Percentiles rank a stretch among this genome's conserved stretches.
These are phyloP conservation scores for Mastigias papua DNA, from an alignment of 30 jellyfish, hydroid and myxozoan species.

Conservation along the genomic window DNA sequence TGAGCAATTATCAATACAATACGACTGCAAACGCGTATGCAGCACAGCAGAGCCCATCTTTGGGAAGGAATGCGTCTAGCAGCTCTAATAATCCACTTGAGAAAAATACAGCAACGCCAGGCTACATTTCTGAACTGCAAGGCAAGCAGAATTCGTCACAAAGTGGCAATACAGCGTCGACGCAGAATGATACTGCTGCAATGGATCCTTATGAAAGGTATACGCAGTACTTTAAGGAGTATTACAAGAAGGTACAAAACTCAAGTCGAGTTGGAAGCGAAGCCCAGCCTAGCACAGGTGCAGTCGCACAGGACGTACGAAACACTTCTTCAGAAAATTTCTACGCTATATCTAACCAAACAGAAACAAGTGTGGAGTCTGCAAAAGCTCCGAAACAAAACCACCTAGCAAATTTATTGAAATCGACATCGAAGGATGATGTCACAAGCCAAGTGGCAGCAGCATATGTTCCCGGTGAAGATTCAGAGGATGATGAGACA, in stretches of 20 bases:
- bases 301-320: background rate
- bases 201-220: constrained; percentile 6
- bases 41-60: background rate
- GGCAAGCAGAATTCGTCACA: background rate
- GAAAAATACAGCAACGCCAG: background rate
- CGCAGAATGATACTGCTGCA: background rate
- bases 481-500: constrained; percentile 46
- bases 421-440: constrained; percentile 12
- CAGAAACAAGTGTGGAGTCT: background rate
- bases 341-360: background rate
- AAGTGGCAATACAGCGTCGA: background rate
- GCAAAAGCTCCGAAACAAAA: background rate
- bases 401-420: background rate
- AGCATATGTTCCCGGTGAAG: constrained; percentile 19
- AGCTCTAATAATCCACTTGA: background rate
- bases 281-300: background rate
- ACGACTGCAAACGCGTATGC: background rate
- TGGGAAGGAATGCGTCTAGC: background rate
- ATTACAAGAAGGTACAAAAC: background rate
- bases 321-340: background rate
- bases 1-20: background rate
- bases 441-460: background rate
- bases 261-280: constrained; percentile 1
- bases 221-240: constrained; percentile 1
- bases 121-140: background rate